These are phyloP conservation scores for Silurus lanzhouensis DNA, from an alignment of 2,797 vertebrate genomes.

Conservation along the genomic window DNA sequence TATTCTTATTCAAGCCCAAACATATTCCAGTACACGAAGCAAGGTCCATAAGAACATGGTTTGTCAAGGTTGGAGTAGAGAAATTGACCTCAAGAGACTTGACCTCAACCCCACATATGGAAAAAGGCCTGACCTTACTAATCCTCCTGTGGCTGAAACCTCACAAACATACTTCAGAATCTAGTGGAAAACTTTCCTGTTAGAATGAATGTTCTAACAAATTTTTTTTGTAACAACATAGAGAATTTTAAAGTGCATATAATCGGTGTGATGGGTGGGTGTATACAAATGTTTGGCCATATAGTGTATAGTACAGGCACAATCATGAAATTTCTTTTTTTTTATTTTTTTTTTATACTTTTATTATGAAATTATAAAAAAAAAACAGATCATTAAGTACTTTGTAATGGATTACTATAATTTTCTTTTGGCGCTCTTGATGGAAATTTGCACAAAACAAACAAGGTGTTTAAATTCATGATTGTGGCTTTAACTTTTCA, in stretches of 20 bases:
- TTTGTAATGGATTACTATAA: neutral
- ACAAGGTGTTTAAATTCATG: neutral
- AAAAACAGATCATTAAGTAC: neutral
- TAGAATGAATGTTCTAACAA: neutral
- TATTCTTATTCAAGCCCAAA: neutral
- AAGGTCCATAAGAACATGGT: neutral
- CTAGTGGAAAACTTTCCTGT: neutral
- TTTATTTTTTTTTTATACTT: neutral
- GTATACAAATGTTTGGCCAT: neutral
- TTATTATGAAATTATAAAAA: neutral
- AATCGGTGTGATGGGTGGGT: neutral
- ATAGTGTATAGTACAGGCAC: neutral
- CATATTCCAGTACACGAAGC: neutral
- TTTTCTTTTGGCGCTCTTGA: neutral
- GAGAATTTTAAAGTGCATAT: neutral
- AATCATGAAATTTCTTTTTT: neutral
- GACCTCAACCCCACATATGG: neutral
- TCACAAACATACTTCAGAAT: neutral
- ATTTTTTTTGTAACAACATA: neutral
- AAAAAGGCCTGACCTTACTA: neutral
- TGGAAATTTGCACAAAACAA: neutral
- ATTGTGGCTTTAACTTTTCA: constrained; percentile 19
- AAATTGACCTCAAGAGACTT: neutral
- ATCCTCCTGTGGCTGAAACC: neutral
- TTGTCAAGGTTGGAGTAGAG: neutral